Conservation (phyloP, 2,888 invertebrate species). For the Hydroisotoma schaefferi region DNA sequence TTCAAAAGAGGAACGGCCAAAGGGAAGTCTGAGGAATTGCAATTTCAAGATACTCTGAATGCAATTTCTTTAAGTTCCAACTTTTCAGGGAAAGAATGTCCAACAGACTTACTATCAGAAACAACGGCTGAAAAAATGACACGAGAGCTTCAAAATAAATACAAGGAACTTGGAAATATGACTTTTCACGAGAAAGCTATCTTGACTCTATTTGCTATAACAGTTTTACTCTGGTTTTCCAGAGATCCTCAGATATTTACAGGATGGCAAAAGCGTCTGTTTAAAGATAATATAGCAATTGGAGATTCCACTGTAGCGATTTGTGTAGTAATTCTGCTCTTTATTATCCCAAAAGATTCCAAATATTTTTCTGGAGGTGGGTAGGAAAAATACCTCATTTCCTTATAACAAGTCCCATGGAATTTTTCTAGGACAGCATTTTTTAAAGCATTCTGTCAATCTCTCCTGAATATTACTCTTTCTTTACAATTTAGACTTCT, state of each 20-base stretch:
- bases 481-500: not conserved
- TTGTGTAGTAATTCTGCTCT: conserved; percentile 14
- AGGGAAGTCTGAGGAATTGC: not conserved
- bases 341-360: conserved; percentile 16
- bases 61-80: not conserved
- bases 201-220: not conserved
- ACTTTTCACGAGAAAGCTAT: conserved; percentile 8
- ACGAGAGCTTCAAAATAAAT: conserved; percentile 4
- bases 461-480: not conserved
- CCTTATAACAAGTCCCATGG: not conserved
- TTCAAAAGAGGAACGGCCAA: not conserved
- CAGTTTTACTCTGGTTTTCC: conserved; percentile 13
- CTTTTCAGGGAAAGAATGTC: not conserved
- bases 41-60: not conserved
- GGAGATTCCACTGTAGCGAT: conserved; percentile 24
- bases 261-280: conserved; percentile 3
- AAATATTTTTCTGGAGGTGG: conserved; percentile 3
- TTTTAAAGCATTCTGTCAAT: not conserved
- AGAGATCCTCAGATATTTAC: conserved; percentile 12
- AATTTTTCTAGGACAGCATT: not conserved
- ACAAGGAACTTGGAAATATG: conserved; percentile 9
- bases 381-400: not conserved
- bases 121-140: conserved; percentile 4
- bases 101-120: not conserved
- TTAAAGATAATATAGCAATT: not conserved